Evolutionary conservation across 2,113 vertebrate genomes (phyloP), one percentile per base, ranked within the genome.

Genomic region (Amphiprion percula): DNA sequence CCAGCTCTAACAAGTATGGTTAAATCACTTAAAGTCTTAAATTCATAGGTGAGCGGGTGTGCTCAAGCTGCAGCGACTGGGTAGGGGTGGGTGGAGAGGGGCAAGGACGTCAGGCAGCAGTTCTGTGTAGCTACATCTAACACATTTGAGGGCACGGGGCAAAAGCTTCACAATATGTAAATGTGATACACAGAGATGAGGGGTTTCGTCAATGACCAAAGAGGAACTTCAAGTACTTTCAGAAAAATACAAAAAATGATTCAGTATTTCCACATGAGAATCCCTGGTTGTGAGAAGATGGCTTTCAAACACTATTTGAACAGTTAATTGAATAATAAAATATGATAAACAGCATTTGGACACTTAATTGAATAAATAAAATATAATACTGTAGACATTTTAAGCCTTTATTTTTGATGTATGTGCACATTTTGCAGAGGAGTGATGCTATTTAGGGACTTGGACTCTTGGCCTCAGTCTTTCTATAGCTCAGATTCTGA

Each of bases 301-400:
- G 47, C 47, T 59, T 55, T 55, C 1, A 76, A 28, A 23, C 16
- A 53, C 28, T 6, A 52, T 21, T 76, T 39, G 23, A 71, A 60
- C 55, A 60, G 10, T 37, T 1, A 21, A n/a, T 44, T 26, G 8
- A 62, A 66, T 2, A 23, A 30, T 37, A 47, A 47, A 47, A 47
- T 17, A 47, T 2, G 3, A 47, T 16, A 47, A 47, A 16, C 30
- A 33, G 30, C 30, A 33, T 33, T 33, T 33, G 30, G 1, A 33
- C 30, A 33, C 5, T 33, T 21, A 39, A 16, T 5, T 14, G 11
- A 41, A 39, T 26, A 4, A 61, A 39, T 44, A 5, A 9, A 21
- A 19, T 19, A 23, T 0, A 54, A 26, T 30, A 47, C n/a, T 37
- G 5, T 10, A 3, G 16, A 21, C 10, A 62, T 2, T 37, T 37